Evolutionary conservation across 1,140 invertebrate species (phyloP).

Genomic region (Rhopalosiphum padi): DNA sequence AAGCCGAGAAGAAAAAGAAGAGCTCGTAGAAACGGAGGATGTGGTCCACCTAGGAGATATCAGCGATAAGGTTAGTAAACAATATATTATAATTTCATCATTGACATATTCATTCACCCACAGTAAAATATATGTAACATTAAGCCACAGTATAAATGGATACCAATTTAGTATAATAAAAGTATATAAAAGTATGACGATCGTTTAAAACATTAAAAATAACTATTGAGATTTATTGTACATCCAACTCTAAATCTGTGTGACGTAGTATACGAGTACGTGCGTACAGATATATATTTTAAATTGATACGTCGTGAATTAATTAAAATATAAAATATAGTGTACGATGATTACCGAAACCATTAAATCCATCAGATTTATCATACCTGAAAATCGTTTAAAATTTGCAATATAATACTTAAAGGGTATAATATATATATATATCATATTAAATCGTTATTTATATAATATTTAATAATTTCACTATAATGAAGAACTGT

Average conservation of each 20-base stretch:
- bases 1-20: conserved; percentile 82
- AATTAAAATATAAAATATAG: background rate
- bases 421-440: background rate
- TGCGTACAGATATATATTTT: background rate
- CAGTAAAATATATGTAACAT: background rate
- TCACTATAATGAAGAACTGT: background rate
- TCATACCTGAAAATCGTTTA: background rate
- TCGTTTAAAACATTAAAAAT: background rate
- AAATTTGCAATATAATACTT: background rate
- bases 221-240: background rate
- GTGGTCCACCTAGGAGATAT: conserved; percentile 81
- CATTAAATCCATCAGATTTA: background rate
- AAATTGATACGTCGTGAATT: background rate
- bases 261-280: background rate
- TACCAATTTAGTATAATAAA: background rate
- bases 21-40: conserved; percentile 82
- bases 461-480: background rate
- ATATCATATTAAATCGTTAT: background rate
- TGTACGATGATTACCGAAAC: background rate
- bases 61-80: conserved; percentile 76
- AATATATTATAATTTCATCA: background rate
- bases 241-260: background rate
- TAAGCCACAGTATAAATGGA: background rate
- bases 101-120: background rate
- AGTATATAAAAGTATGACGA: background rate